phyloP scores from a whole-genome alignment of 2,888 invertebrate genomes.

The Aporophyla lueneburgensis region DNA sequence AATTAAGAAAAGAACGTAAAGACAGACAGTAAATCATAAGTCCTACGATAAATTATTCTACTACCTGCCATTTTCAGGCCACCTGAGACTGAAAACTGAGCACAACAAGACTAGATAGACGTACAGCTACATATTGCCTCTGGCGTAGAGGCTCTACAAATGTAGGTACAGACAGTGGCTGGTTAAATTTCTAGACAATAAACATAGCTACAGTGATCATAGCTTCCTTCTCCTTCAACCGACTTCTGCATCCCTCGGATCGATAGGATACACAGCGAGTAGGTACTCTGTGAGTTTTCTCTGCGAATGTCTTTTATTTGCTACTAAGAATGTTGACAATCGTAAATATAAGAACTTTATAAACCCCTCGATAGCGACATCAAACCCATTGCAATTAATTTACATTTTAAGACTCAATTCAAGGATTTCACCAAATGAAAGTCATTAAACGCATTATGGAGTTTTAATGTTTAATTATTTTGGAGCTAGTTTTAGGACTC shows the following conservation, averaged over 20 bases:
- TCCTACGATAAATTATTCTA: neutral
- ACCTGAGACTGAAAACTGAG: neutral
- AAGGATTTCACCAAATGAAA: conserved; percentile 21
- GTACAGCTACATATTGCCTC: neutral
- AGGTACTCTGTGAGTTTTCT: conserved; percentile 27
- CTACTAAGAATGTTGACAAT: conserved; percentile 1
- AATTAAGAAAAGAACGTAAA: conserved; percentile 4
- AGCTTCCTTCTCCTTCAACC: conserved; percentile 35
- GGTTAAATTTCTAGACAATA: conserved; percentile 7
- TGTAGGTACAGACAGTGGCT: conserved; percentile 1
- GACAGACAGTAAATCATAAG: neutral
- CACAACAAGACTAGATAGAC: neutral
- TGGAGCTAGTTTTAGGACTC: neutral
- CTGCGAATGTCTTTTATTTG: conserved; percentile 6
- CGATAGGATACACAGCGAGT: conserved; percentile 28
- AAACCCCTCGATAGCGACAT: conserved; percentile 19
- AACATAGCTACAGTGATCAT: conserved; percentile 8
- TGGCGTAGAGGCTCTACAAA: conserved; percentile 1
- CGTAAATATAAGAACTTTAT: neutral
- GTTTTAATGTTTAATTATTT: neutral
- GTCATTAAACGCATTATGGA: conserved; percentile 28
- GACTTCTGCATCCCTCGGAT: conserved; percentile 37
- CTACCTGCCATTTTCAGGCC: neutral
- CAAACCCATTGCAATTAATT: conserved; percentile 36
- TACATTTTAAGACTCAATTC: conserved; percentile 27